Percentiles rank a stretch among this genome's conserved stretches.
Conservation (phyloP, 2,888 invertebrate genomes). For the Ectobius pallidus region DNA sequence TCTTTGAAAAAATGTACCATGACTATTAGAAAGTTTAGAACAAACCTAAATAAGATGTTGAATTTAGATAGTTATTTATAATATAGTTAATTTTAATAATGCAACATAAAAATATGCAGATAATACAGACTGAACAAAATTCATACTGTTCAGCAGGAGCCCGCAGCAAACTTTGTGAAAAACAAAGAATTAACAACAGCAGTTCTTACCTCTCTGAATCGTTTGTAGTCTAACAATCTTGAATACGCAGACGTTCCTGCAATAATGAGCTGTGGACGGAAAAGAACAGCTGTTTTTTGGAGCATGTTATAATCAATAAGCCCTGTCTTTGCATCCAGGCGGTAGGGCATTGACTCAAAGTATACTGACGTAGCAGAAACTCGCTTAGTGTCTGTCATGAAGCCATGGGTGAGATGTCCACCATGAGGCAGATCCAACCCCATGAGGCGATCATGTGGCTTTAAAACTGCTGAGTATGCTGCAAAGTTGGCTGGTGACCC, state of each 20-base stretch:
- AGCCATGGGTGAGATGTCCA: slow-evolving; percentile 60
- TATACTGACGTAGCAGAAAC: slow-evolving; percentile 65
- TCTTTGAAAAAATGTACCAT: too few species aligned
- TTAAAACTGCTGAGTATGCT: slow-evolving; percentile 60
- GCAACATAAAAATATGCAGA: too few species aligned
- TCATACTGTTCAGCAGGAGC: too few species aligned
- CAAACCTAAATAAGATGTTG: too few species aligned
- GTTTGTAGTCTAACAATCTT: slow-evolving; percentile 59
- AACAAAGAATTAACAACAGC: too few species aligned
- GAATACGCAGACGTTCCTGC: slow-evolving; percentile 61
- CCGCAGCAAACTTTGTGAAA: too few species aligned
- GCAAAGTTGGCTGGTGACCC: slow-evolving; percentile 67
- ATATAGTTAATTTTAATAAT: too few species aligned
- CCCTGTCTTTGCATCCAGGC: slow-evolving; percentile 59
- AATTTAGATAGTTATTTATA: too few species aligned
- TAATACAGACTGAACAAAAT: too few species aligned
- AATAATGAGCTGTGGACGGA: slow-evolving; percentile 62
- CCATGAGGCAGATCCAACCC: slow-evolving; percentile 65
- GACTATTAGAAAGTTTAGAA: too few species aligned
- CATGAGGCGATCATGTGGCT: slow-evolving; percentile 65
- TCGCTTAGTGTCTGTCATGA: slow-evolving; percentile 60
- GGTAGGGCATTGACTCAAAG: slow-evolving; percentile 67
- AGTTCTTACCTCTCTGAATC: slow-evolving; percentile 55
- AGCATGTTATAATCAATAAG: slow-evolving; percentile 64
- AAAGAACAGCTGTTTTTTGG: slow-evolving; percentile 57